These are phyloP conservation scores for Camponotus vicinus DNA, from an alignment of 1,140 invertebrate genomes.

Conservation along the genomic window DNA sequence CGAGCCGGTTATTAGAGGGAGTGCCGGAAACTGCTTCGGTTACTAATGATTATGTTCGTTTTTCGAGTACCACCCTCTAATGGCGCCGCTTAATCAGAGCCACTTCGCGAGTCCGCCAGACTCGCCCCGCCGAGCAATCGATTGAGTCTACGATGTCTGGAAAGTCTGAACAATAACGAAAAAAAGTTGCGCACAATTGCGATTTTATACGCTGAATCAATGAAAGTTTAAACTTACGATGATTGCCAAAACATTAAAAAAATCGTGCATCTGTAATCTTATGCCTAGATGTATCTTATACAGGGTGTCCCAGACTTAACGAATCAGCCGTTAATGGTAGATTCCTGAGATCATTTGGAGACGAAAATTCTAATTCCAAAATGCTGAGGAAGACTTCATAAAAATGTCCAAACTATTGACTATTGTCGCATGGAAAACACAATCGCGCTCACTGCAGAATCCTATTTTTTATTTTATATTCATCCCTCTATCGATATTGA, in stretches of 20 bases:
- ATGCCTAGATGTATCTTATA: neutral
- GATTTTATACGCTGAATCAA: neutral
- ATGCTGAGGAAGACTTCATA: no score
- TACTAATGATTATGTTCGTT: constrained; percentile 79
- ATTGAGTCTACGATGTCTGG: neutral
- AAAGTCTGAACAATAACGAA: constrained; percentile 14
- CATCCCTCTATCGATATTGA: no score
- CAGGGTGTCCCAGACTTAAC: no score
- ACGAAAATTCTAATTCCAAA: no score
- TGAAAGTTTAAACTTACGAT: neutral
- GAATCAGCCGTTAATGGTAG: no score
- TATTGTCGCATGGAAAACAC: no score
- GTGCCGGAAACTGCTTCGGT: constrained; percentile 75
- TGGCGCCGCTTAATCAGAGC: constrained; percentile 76
- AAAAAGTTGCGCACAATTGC: neutral
- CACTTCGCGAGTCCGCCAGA: constrained; percentile 66
- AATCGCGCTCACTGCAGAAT: no score
- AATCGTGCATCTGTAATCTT: neutral
- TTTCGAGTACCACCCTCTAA: constrained; percentile 75
- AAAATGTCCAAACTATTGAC: no score
- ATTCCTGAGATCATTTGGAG: no score
- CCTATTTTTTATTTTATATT: no score
- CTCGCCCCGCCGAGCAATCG: constrained; percentile 31
- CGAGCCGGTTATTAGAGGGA: constrained; percentile 75
- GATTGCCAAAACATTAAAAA: neutral